Evolutionary conservation across 2,797 vertebrate genomes (phyloP).

Genomic region (Rhabdophis nuchalis): DNA sequence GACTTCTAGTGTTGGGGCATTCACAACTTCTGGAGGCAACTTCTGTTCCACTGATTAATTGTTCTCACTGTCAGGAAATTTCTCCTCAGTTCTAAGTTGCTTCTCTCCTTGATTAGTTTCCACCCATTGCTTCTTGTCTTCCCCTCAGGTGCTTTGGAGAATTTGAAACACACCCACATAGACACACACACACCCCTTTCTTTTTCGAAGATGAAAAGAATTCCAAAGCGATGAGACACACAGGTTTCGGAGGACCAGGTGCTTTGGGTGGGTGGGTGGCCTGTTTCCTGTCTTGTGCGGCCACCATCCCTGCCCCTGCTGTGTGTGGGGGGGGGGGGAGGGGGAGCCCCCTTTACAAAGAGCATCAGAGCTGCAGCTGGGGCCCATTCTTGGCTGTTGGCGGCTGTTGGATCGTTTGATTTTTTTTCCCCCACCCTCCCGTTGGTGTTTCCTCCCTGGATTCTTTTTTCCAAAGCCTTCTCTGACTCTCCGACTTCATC

Average conservation of each 20-base stretch:
- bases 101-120: too few relatives aligned
- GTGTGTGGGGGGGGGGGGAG: accelerated
- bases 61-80: too few relatives aligned
- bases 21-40: too few relatives aligned
- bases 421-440: background rate
- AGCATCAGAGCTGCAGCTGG: background rate
- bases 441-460: background rate
- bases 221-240: background rate
- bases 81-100: too few relatives aligned
- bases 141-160: too few relatives aligned
- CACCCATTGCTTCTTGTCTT: too few relatives aligned
- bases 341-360: background rate
- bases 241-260: background rate
- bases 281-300: background rate
- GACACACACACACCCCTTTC: background rate
- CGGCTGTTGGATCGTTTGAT: background rate
- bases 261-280: background rate
- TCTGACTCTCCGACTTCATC: background rate
- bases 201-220: background rate
- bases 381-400: background rate
- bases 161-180: too few relatives aligned
- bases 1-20: too few relatives aligned
- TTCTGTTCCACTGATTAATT: too few relatives aligned
- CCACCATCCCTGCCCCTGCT: background rate
- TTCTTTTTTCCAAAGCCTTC: background rate